These are phyloP conservation scores for Crambe crambe DNA, from an alignment of 37 sponge, comb jelly and placozoan genomes.

Conservation along the genomic window DNA sequence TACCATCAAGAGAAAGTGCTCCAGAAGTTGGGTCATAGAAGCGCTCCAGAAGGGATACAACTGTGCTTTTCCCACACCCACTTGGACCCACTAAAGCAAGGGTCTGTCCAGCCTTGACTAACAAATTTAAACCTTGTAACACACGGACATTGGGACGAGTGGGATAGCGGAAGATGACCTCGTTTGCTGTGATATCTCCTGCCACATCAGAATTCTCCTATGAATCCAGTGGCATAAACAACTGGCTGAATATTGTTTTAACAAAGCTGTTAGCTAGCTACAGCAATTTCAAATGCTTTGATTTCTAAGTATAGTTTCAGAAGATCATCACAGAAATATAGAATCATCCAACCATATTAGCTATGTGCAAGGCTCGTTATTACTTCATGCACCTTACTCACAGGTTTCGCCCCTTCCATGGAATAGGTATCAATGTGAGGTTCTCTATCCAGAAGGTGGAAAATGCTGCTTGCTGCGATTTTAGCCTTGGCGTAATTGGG, in stretches of 20 bases:
- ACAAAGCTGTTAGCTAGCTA: too few relatives aligned
- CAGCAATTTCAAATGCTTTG: too few relatives aligned
- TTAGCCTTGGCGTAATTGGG: constrained; percentile 84
- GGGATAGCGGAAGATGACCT: constrained; percentile 81
- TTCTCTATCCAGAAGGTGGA: constrained; percentile 57
- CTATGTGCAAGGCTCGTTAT: background rate
- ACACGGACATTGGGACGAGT: constrained; percentile 73
- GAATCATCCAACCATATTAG: too few relatives aligned
- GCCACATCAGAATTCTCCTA: too few relatives aligned
- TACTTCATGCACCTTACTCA: background rate
- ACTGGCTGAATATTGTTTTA: too few relatives aligned
- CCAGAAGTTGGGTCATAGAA: constrained; percentile 86
- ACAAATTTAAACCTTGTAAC: constrained; percentile 58
- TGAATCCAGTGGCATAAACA: too few relatives aligned
- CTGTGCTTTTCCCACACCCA: constrained; percentile 98
- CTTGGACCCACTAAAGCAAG: constrained; percentile 95
- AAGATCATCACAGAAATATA: too few relatives aligned
- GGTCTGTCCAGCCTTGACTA: constrained; percentile 80
- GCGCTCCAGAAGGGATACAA: constrained; percentile 87
- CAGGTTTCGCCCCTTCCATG: constrained; percentile 59
- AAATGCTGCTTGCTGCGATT: constrained; percentile 73
- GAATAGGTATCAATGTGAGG: constrained; percentile 74
- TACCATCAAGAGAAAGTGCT: constrained; percentile 45
- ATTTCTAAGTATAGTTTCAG: too few relatives aligned
- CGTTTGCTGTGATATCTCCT: constrained; percentile 52